Evolutionary conservation across 1,140 invertebrate genomes (phyloP), one percentile per base, ranked within the genome.

Genomic region (Drosophila leontia): DNA sequence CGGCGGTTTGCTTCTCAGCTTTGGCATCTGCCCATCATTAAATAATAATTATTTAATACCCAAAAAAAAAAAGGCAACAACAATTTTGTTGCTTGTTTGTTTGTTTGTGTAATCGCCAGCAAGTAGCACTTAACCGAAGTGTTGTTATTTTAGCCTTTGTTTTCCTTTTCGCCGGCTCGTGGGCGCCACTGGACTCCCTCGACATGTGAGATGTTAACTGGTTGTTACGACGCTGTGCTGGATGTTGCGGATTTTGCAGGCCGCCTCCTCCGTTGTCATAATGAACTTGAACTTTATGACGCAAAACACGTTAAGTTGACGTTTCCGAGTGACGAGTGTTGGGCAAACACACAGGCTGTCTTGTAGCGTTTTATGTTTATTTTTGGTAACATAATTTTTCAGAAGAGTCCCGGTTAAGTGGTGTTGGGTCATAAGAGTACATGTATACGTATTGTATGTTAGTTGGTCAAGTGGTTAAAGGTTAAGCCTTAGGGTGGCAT

Each of bases 211-310:
- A 62, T 61, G 68, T 76, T 87, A 78, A 79, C 83, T 82, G 70
- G 44, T 71, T 75, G 65, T 63, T 61, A 37, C 47, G 48, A 42
- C 26, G 26, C 4, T 7, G 48, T 41, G 45, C 53, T 44, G 48
- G 47, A 68, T 78, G 64, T 53, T 39, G 60, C 48, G 56, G 62
- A 56, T 56, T 55, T 64, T 53, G 41, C 61, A 53, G 44, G 55
- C 45, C 50, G 44, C 8, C 44, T 44, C 23, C 51, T 74, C 55
- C 47, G 68, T 48, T 77, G 67, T 53, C 83, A 88, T 88, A 87
- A 87, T 87, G 84, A 87, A 87, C 84, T 87, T 87, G 84, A 87
- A 87, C 84, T 87, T 87, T 87, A 88, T 87, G 84, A 87, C 84
- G 85, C 85, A 88, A 87, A 87, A 75, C 76, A 83, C 67, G 83